Base-by-base conservation (phyloP, 2,888 invertebrate genomes). In the Altica lythri region DNA sequence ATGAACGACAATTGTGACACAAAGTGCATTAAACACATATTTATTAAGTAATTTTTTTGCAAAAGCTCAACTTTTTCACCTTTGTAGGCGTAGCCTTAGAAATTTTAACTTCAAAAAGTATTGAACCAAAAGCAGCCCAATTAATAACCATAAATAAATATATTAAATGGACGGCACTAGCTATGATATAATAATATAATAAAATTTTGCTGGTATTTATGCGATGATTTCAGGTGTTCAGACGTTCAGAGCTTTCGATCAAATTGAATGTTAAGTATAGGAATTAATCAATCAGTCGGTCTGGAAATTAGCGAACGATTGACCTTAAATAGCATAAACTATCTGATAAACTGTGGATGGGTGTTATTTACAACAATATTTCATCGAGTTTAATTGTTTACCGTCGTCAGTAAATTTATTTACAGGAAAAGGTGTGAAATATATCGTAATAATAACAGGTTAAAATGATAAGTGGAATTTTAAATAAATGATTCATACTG, bases 211-310 rank as follows among this genome's bases (percentile, higher is more conserved):
- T n/a, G 4, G 22, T 38, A 12, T 38, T 18, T 18, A 6, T 2
- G 10, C n/a, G 3, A 12, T 9, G 14, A 13, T 14, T 10, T 13
- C 4, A 9, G 17, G 27, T 42, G 25, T 42, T 38, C 14, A 8
- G 17, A 18, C 32, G 45, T 14, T 12, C 25, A 19, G 19, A 38
- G 38, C 38, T 38, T 48, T 48, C 30, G 38, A 48, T 38, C 18
- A 27, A 47, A 48, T 48, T 48, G 48, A 48, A 48, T 48, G 48
- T 40, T 48, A 48, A 48, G 38, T 38, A 38, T 48, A 48, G 38
- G 48, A 38, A 48, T 48, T 48, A 48, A 38, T 48, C 38, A 38
- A 48, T 48, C 48, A 48, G 40, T 48, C 17, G 17, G 38, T 12
- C 10, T 40, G 29, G 30, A 38, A 18, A 48, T 40, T 40, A 30